Evolutionary conservation across 2,888 invertebrate genomes (phyloP), one percentile per base, ranked within the genome.

Genomic region (Pseudococcus viburni): DNA sequence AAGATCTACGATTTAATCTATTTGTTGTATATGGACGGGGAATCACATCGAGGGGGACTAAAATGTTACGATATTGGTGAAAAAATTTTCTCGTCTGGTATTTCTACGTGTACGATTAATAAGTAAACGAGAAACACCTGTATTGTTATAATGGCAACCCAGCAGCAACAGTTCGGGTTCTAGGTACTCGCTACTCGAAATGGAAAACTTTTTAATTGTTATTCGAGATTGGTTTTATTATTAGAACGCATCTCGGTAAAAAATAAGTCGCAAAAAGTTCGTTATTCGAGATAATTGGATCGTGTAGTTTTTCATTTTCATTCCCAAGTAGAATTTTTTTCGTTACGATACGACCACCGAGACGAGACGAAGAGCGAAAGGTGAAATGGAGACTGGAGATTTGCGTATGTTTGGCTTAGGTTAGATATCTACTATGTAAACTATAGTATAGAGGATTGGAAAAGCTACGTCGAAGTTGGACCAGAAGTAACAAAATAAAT

Each of bases 131-230:
- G 12, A 51, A 51, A 12, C 51, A 51, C 51, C 51, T 51, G 51
- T 51, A 15, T 51, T 15, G 51, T 12, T 42, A 42, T 42, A 42
- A 42, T 8, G 8, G 42, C 9, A 42, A 3, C 51, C 15, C 51
- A 51, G 51, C 51, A 51, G 51, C 51, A 51, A 51, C 15, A 15
- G 51, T 51, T 51, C 51, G 51, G 15, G 15, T 12, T 51, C 48
- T 51, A 51, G 48, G 55, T n/a, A 33, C 26, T 33, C 26, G 26
- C 26, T 33, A 55, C 7, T 68, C 68, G 68, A 68, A 64, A 68
- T 68, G 22, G 26, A 26, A 64, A 68, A 68, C 68, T 68, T 68
- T 68, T 68, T 68, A 68, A 68, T 68, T 68, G 68, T 68, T 68
- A 68, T 68, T 68, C 68, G 22, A 26, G 26, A 68, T 68, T 26